Evolutionary conservation across 2,113 vertebrate species (phyloP), one percentile per base, ranked within the genome.

Genomic region (Toxotes jaculatrix): DNA sequence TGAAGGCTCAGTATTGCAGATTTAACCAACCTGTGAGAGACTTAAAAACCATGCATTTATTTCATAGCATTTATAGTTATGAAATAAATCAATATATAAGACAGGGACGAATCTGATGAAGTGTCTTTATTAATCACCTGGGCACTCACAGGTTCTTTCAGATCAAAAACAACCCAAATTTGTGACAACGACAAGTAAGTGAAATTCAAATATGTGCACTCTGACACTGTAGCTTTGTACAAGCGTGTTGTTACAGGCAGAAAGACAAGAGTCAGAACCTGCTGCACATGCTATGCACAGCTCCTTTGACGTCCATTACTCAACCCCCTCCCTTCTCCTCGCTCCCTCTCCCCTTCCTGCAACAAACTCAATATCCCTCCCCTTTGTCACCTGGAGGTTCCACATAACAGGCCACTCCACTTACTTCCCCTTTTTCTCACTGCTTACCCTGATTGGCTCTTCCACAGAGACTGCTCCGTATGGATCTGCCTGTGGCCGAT

Each of bases 401-500:
- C 88, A 87, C 82, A 60, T 42, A 27, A 77, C 66, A 42, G 49
- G 21, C 23, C 65, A n/a, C 45, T 57, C 27, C 27, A 7, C 23
- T 43, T 65, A n/a, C 51, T 36, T 43, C 43, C 47, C 14, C 17
- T 1, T 66, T 69, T 72, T 55, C 86, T 89, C 80, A 93, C 83
- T 67, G 57, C 75, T 84, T 40, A 42, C 80, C 79, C 64, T 83
- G 90, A 87, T 81, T 93, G 94, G 80, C 91, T 95, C 86, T 86
- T 91, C 75, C 82, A 57, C 95, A 98, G 97, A 95, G 97, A 89
- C 95, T 98, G 40, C 94, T 98, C 40, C 95, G 97, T 45, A 98
- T 98, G 97, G 97, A 98, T 71, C 94, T 98, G 77, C 97, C 97
- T 0, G 97, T 98, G 17, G 97, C 97, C 0, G 97, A 98, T 0